Conservation (phyloP, 1,140 invertebrate species). For the Ladona fulva region DNA sequence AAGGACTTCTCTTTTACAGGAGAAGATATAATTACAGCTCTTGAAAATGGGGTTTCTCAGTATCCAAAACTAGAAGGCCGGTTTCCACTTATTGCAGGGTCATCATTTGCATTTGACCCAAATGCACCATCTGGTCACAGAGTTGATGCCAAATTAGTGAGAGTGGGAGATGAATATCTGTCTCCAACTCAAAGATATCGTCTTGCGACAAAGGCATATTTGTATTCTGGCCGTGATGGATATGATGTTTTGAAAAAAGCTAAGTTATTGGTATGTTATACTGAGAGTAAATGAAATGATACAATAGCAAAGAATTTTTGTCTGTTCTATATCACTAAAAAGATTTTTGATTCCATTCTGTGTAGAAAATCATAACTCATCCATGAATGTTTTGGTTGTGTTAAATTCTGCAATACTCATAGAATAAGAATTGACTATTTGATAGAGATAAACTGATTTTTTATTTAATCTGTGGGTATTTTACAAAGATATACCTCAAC, state of each 20-base stretch:
- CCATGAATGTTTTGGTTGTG: no score
- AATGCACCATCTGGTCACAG: constrained; percentile 54
- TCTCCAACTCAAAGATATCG: constrained; percentile 61
- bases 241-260: constrained; percentile 68
- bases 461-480: no score
- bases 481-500: no score
- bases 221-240: constrained; percentile 71
- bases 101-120: constrained; percentile 79
- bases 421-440: no score
- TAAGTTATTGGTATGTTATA: constrained; percentile 53
- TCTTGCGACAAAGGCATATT: constrained; percentile 73
- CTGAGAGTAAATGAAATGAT: not conserved
- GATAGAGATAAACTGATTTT: no score
- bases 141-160: constrained; percentile 60
- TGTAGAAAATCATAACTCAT: no score
- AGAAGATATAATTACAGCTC: constrained; percentile 52
- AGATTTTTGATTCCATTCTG: no score
- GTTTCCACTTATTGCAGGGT: constrained; percentile 72
- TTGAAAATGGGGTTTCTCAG: constrained; percentile 71
- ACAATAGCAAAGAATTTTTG: no score
- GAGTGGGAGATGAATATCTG: constrained; percentile 76
- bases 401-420: no score
- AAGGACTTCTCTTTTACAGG: no score
- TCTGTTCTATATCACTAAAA: no score
- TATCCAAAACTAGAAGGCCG: constrained; percentile 74